Evolutionary conservation across 2,797 vertebrate species (phyloP).

Genomic region (Eospalax fontanierii): DNA sequence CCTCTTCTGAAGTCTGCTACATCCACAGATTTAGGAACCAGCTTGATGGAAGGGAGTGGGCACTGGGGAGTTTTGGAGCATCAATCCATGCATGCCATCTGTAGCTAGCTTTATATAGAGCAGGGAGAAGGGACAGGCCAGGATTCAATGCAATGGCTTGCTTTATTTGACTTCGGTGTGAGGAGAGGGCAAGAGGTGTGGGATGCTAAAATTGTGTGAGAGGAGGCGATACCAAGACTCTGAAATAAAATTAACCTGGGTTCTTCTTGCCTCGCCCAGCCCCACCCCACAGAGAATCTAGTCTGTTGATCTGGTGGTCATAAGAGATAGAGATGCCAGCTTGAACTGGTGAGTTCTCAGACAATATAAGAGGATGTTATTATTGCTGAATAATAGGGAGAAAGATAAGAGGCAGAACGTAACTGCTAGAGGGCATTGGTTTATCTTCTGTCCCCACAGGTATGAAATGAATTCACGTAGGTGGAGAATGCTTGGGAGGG

Average conservation of each 20-base stretch:
- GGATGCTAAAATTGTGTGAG: not conserved
- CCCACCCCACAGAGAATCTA: constrained; percentile 9
- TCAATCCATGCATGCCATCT: constrained; percentile 71
- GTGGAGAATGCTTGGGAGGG: not conserved
- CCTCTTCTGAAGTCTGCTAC: constrained; percentile 84
- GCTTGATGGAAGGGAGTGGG: constrained; percentile 76
- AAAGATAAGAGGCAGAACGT: constrained; percentile 20
- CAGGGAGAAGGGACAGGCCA: constrained; percentile 73
- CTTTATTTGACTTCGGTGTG: constrained; percentile 68
- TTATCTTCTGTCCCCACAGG: constrained; percentile 46
- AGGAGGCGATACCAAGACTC: not conserved
- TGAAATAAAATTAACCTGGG: constrained; percentile 9
- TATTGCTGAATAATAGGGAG: constrained; percentile 25
- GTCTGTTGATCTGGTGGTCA: constrained; percentile 11
- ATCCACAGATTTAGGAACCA: constrained; percentile 78
- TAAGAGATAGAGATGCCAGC: not conserved
- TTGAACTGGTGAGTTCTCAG: not conserved
- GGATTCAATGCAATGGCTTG: constrained; percentile 62
- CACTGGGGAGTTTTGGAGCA: constrained; percentile 73
- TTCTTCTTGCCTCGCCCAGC: not conserved
- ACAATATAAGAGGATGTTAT: not conserved
- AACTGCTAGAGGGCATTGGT: not conserved
- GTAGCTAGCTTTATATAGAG: constrained; percentile 69
- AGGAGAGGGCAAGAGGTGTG: not conserved
- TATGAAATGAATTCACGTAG: not conserved